Conservation (phyloP, 2,113 vertebrate genomes). For the Pachycephala philippinensis region DNA sequence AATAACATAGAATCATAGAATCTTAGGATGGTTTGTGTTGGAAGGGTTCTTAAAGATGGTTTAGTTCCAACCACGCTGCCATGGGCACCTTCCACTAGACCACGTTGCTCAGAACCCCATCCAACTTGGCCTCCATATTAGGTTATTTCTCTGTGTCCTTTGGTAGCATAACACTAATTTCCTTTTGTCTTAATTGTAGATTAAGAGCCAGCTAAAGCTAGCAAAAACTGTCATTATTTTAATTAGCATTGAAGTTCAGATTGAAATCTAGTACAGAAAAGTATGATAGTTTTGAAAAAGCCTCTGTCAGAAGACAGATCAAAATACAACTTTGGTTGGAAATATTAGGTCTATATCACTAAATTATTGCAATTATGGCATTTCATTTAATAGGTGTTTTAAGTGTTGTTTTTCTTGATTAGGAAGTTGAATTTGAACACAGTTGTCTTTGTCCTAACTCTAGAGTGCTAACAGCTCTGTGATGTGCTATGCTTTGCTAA, state of each 20-base stretch:
- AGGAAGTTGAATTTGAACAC: not conserved
- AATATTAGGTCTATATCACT: not conserved
- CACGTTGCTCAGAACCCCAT: not conserved
- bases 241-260: not conserved
- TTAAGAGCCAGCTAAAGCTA: not conserved
- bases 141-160: not conserved
- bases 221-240: not conserved
- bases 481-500: not conserved
- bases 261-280: not conserved
- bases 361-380: not conserved
- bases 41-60: not conserved
- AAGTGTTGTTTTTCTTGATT: not conserved
- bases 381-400: not conserved
- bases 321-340: not conserved
- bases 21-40: not conserved
- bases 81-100: not conserved
- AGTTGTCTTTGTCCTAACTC: not conserved
- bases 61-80: accelerated
- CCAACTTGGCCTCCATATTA: not conserved
- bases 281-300: not conserved
- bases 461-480: not conserved
- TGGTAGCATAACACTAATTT: not conserved
- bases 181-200: not conserved
- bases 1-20: not conserved
- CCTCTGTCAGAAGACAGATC: not conserved